Percentiles rank a stretch among this genome's conserved stretches.
phyloP scores from a whole-genome alignment of 1,140 invertebrate species.

The Orius laevigatus region DNA sequence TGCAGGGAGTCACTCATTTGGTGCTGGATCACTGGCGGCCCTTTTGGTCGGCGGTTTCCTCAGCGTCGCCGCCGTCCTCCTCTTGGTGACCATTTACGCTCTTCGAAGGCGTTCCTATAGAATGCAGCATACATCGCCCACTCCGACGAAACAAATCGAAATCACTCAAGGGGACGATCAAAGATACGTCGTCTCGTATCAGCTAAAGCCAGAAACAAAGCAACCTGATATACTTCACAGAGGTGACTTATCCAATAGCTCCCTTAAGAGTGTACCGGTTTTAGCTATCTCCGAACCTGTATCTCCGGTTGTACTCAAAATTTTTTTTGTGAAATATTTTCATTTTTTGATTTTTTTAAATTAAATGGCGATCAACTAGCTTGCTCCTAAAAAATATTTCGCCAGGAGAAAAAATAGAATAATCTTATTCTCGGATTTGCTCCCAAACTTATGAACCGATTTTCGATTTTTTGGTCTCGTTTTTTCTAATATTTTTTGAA shows the following conservation, averaged over 20 bases:
- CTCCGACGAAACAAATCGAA: slow-evolving; percentile 34
- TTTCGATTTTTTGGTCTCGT: too few species aligned
- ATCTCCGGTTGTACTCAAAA: too few species aligned
- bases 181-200: slow-evolving; percentile 35
- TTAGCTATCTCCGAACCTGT: too few species aligned
- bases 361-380: too few species aligned
- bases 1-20: slow-evolving; percentile 26
- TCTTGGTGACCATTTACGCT: slow-evolving; percentile 41
- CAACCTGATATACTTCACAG: slow-evolving; percentile 37
- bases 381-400: too few species aligned
- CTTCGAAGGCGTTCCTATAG: slow-evolving; percentile 26
- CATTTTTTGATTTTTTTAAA: too few species aligned
- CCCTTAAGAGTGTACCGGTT: not conserved
- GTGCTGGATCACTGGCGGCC: slow-evolving; percentile 6
- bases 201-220: slow-evolving; percentile 31
- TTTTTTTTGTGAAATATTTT: too few species aligned
- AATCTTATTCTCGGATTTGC: too few species aligned
- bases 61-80: slow-evolving; percentile 39
- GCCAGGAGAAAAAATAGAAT: too few species aligned
- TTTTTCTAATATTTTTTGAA: too few species aligned
- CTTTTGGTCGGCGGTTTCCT: slow-evolving; percentile 38
- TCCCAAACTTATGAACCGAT: too few species aligned
- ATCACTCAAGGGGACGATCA: slow-evolving; percentile 34
- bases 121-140: slow-evolving; percentile 23
- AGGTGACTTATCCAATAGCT: slow-evolving; percentile 25